phyloP scores from a whole-genome alignment of 1,140 invertebrate genomes.

The Drosophila sulfurigaster region DNA sequence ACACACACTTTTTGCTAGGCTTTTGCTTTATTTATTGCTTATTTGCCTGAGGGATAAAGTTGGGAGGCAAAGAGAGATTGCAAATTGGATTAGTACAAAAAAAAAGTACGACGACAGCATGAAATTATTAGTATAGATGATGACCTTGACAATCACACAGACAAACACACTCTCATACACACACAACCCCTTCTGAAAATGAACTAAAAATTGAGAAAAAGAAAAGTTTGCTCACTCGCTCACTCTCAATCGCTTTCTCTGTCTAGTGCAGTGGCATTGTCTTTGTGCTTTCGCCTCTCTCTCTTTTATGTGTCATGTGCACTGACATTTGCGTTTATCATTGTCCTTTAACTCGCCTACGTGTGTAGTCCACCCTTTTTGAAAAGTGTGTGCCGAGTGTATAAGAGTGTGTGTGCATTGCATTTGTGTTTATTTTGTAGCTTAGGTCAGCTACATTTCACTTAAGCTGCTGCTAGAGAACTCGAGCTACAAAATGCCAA shows the following conservation, averaged over 20 bases:
- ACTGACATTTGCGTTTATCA: conserved; percentile 43
- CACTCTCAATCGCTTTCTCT: neutral
- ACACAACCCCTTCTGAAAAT: neutral
- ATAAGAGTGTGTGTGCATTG: conserved; percentile 26
- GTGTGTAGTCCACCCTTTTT: conserved; percentile 16
- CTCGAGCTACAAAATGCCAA: conserved; percentile 54
- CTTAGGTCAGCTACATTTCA: conserved; percentile 82
- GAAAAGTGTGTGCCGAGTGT: conserved; percentile 1
- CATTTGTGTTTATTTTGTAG: conserved; percentile 66
- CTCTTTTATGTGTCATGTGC: conserved; percentile 33
- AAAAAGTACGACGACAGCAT: conserved; percentile 26
- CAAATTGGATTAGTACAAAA: conserved; percentile 68
- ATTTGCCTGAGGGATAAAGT: conserved; percentile 73
- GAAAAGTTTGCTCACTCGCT: neutral
- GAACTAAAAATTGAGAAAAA: neutral
- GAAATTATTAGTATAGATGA: conserved; percentile 46
- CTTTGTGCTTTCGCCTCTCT: neutral
- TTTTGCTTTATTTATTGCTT: conserved; percentile 40
- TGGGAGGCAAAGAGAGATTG: conserved; percentile 66
- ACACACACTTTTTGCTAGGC: conserved; percentile 4
- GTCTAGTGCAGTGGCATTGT: conserved; percentile 2
- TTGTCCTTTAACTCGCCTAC: conserved; percentile 35
- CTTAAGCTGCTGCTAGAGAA: conserved; percentile 59
- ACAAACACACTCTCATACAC: conserved; percentile 3
- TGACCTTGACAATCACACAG: conserved; percentile 54